Evolutionary conservation across 2,113 vertebrate species (phyloP), one percentile per base, ranked within the genome.

Genomic region (Dolichotis patagonum): DNA sequence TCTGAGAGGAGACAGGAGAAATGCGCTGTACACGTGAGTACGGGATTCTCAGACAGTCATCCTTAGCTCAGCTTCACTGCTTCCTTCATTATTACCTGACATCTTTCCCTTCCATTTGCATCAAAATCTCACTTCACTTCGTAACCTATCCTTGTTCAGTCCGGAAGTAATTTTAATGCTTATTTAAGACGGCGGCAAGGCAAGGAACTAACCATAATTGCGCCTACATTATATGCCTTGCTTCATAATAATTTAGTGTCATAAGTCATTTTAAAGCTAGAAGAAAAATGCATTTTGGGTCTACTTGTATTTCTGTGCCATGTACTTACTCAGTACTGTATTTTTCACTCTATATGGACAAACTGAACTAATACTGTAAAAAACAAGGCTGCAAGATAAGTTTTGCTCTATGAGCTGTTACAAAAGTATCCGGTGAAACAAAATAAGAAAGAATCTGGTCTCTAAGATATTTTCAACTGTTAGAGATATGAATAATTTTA

Each of bases 61-160:
- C 91, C 96, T 97, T 26, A 54, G 35, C 11, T 78, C 85, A 17
- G 96, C 83, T 73, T 16, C 93, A 93, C n/a, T 96, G 84, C n/a
- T 96, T 95, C 38, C 90, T 94, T 96, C 91, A 9, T 94, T 89
- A 95, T 24, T 94, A 28, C 0, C 77, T 30, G 67, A 60, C 41
- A 24, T 89, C 17, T 93, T 94, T 97, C 90, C 90, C 49, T 94
- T 85, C 14, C 58, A n/a, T 96, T 95, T 95, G 16, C 20, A 93
- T 88, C 26, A 95, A 97, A 32, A 62, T 0, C 7, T 97, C 86
- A 28, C 12, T 94, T 35, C 30, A 85, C 13, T 92, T 28, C 16
- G 5, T 85, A 38, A n/a, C 56, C n/a, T 88, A n/a, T 5, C 1
- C 9, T 97, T 96, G 7, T 85, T 95, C 60, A 95, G 11, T 1